A percentile compares a stretch with the other conserved stretches of the same genome.
Evolutionary conservation across 1,140 invertebrate species (phyloP).

Genomic region (Drosophila parvula): DNA sequence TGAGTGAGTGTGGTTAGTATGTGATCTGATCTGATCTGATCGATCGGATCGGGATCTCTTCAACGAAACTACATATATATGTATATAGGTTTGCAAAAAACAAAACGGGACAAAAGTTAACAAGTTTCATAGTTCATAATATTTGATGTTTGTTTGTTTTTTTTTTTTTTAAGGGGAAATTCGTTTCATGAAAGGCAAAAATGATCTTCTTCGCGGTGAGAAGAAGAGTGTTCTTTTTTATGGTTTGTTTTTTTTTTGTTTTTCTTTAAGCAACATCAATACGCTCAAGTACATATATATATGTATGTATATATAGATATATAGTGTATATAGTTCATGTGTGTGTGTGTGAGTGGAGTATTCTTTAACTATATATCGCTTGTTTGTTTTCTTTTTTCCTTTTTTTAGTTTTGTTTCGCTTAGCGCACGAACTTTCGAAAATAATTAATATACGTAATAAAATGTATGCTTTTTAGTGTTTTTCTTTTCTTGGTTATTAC

Average conservation of each 20-base stretch:
- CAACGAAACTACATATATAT: slow-evolving; percentile 11
- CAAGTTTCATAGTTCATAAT: slow-evolving; percentile 40
- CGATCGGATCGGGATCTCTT: slow-evolving; percentile 1
- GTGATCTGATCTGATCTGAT: slow-evolving; percentile 15
- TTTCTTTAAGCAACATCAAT: slow-evolving; percentile 69
- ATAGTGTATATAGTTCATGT: slow-evolving; percentile 53
- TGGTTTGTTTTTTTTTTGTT: slow-evolving; percentile 8
- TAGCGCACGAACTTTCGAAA: slow-evolving; percentile 56
- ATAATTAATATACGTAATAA: slow-evolving; percentile 49
- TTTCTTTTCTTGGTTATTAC: slow-evolving; percentile 37
- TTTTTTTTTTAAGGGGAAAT: slow-evolving; percentile 31
- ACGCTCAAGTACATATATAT: slow-evolving; percentile 75
- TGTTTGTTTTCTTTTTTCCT: slow-evolving; percentile 6
- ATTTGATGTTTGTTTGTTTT: slow-evolving; percentile 8
- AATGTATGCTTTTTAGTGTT: slow-evolving; percentile 25
- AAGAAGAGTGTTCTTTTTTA: slow-evolving; percentile 40
- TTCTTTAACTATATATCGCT: slow-evolving; percentile 24
- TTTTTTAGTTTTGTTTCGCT: slow-evolving; percentile 34
- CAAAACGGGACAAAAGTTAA: slow-evolving; percentile 31
- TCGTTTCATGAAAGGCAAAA: slow-evolving; percentile 55
- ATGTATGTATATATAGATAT: slow-evolving; percentile 59
- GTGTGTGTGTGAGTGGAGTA: slow-evolving; percentile 51
- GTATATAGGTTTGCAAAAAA: slow-evolving; percentile 1
- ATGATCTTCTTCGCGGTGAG: slow-evolving; percentile 37
- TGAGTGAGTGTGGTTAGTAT: slow-evolving; percentile 9